Evolutionary conservation across 2,113 vertebrate genomes (phyloP).

Genomic region (Cygnus buccinator): DNA sequence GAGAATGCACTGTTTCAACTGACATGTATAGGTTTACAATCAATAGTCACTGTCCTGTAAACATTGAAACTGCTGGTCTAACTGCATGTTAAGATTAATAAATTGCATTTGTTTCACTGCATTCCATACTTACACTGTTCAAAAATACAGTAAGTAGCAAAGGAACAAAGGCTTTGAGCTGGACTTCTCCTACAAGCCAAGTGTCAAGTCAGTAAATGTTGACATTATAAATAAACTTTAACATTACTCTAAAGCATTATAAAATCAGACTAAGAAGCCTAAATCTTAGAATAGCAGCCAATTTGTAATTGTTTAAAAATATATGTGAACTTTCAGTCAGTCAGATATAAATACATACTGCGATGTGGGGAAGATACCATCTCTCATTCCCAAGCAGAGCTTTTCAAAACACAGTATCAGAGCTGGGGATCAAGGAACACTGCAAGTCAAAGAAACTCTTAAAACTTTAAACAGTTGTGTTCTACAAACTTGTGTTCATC

Average conservation of each 20-base stretch:
- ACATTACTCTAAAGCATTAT: background rate
- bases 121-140: background rate
- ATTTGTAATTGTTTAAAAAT: conserved; percentile 9
- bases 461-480: background rate
- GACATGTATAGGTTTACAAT: conserved; percentile 31
- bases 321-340: conserved; percentile 28
- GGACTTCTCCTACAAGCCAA: conserved; percentile 1
- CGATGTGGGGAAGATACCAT: background rate
- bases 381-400: background rate
- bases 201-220: background rate
- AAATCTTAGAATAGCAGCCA: conserved; percentile 45
- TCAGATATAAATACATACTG: conserved; percentile 24
- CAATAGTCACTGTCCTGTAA: conserved; percentile 68
- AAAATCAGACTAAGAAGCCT: conserved; percentile 16
- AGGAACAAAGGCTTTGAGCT: background rate
- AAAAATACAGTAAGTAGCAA: background rate
- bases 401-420: background rate
- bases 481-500: conserved; percentile 5
- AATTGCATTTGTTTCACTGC: background rate
- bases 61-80: conserved; percentile 36
- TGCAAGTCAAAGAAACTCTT: background rate
- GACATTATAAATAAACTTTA: conserved; percentile 40
- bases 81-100: background rate
- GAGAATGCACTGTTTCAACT: background rate
- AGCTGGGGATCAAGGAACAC: background rate